Evolutionary conservation across 2,113 vertebrate species (phyloP), one percentile per base, ranked within the genome.

Genomic region (Heterotilapia buettikoferi): DNA sequence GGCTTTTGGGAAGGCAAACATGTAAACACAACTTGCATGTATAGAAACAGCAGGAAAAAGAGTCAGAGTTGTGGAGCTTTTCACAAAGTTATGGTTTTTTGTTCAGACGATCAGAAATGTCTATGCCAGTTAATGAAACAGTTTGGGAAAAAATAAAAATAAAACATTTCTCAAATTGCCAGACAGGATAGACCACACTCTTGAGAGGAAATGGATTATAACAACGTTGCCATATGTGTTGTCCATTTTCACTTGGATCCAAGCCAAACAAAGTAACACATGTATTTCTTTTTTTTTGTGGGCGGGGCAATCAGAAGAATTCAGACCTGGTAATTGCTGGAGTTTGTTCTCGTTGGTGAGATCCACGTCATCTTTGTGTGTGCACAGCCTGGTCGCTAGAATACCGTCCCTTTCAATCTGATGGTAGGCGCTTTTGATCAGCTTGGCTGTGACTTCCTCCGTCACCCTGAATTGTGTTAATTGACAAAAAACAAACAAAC

Each of bases 341-440:
- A 99, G 97, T 81, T 96, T 61, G 63, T 92, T 97, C 87, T 97
- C 94, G 0, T 99, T 99, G 9, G 98, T 99, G 68, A 98, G 93
- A 87, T 98, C 98, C 76, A 99, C 98, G 1, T 99, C 99, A 50
- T 99, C 98, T 92, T 98, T 99, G 94, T 99, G 99, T 1, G 99
- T 99, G 93, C 99, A 99, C 61, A 99, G 97, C 80, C 97, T 96
- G 0, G 98, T 99, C n/a, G 99, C 98, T 90, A 99, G 91, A 88
- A 99, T 98, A 40, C 98, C 98, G 8, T 99, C 97, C 68, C 86
- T 94, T 93, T 98, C 98, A 5, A 99, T 97, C 52, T 86, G 96
- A 90, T 98, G 97, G 85, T 94, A 86, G 73, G 97, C 94, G 0
- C 98, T 99, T 73, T 94, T 94, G 90, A 93, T 93, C 84, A 99